These are phyloP conservation scores for Tachypleus tridentatus DNA, from an alignment of 1,140 invertebrate species.

Conservation along the genomic window DNA sequence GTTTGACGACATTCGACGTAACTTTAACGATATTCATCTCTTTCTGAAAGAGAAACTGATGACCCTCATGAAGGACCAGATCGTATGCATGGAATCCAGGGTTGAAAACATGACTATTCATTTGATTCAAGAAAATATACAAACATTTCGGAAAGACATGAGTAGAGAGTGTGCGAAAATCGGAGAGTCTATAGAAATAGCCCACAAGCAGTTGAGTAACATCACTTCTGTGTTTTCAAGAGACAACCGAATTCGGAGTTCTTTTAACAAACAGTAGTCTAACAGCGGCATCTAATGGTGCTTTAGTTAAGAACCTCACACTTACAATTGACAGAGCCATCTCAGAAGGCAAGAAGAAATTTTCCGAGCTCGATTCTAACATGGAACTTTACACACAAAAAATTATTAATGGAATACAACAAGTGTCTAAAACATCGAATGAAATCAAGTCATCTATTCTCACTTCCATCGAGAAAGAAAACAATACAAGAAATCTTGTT, in stretches of 20 bases:
- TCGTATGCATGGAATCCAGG: background rate
- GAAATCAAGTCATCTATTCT: slow-evolving; percentile 10
- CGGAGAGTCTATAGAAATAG: background rate
- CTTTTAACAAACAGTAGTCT: background rate
- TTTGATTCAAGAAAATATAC: background rate
- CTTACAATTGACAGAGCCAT: slow-evolving; percentile 9
- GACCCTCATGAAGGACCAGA: background rate
- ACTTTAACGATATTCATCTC: slow-evolving; percentile 4
- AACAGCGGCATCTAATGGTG: background rate
- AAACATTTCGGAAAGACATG: background rate
- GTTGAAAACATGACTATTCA: background rate
- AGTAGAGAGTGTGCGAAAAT: background rate
- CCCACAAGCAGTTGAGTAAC: background rate
- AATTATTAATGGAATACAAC: slow-evolving; percentile 20
- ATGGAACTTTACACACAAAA: slow-evolving; percentile 22
- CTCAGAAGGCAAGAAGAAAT: slow-evolving; percentile 15
- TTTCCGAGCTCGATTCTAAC: slow-evolving; percentile 20
- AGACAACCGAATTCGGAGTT: too few relatives aligned
- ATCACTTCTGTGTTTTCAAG: too few relatives aligned
- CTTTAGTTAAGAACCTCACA: slow-evolving; percentile 15
- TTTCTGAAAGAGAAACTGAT: slow-evolving; percentile 14
- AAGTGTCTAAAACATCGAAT: slow-evolving; percentile 14
- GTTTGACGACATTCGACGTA: slow-evolving; percentile 8
- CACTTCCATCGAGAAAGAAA: slow-evolving; percentile 12
- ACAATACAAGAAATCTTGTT: slow-evolving; percentile 15